Base-by-base conservation (phyloP, 2,797 vertebrate species). In the Sitta carolinensis region DNA sequence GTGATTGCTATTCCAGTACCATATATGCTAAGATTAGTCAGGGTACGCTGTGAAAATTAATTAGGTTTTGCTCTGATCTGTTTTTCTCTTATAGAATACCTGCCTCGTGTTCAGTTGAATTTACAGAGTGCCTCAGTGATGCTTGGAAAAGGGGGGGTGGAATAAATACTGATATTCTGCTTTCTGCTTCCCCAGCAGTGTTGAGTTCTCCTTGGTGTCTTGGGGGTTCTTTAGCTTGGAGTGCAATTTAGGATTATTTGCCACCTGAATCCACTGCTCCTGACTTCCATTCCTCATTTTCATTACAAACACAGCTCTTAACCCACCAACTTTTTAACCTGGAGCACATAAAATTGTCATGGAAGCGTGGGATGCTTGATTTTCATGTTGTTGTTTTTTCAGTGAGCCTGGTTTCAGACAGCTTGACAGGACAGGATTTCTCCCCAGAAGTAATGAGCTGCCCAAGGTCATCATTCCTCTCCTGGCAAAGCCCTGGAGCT, bases 1-100 rank as follows among this genome's bases (percentile, higher is more conserved):
- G 57, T 84, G 94, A 90, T 88, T 94, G 73, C 93, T 94, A 91
- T 96, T 97, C 94, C 91, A 96, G 92, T 88, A 63, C 92, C 84
- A 92, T 95, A 95, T 90, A 94, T 94, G 89, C 94, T 87, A 93
- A 93, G 95, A 96, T 96, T 96, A 95, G 96, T 94, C 89, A 94
- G 77, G 87, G 94, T 86, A 84, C 10, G 3, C 55, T 81, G 75
- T 94, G 94, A 93, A 96, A 95, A 96, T 95, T 95, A 94, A 94
- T 97, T 96, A 93, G 85, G 45, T 94, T 94, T 95, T 96, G 79
- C 91, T 95, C 91, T 91, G 90, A 92, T 91, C 70, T 93, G 92
- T 93, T 89, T 87, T 82, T 84, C 50, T 74, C 70, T 73, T 85
- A 45, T 15, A 61, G 87, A 77, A 92, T 92, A 91, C 82, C 84